Conservation (phyloP, 2,113 vertebrate genomes). For the Gadus chalcogrammus region DNA sequence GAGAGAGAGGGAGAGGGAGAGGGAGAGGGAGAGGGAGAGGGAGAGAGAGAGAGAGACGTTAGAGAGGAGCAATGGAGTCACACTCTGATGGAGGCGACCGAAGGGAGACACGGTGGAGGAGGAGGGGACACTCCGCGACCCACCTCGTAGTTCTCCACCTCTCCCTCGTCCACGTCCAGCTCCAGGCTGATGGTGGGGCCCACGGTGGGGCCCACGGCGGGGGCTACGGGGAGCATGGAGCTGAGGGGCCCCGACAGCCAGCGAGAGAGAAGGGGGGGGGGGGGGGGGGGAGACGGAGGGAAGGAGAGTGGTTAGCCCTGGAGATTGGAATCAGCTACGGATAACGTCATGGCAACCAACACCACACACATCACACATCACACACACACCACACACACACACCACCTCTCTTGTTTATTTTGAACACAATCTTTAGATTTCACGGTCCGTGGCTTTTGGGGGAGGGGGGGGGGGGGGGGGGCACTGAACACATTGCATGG, state of each 20-base stretch:
- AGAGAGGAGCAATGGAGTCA: too few relatives aligned
- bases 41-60: too few relatives aligned
- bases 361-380: not conserved
- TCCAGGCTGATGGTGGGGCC: conserved; percentile 93
- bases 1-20: too few relatives aligned
- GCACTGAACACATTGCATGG: not conserved
- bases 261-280: not conserved
- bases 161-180: conserved; percentile 95
- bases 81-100: too few relatives aligned
- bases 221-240: conserved; percentile 95
- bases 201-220: conserved; percentile 89
- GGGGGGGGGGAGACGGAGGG: not conserved
- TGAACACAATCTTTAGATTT: too few relatives aligned
- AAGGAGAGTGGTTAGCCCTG: not conserved
- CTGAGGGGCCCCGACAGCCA: conserved; percentile 54
- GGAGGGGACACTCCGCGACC: conserved; percentile 19
- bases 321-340: not conserved
- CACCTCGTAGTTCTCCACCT: conserved; percentile 99
- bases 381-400: not conserved
- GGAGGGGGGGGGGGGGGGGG: too few relatives aligned
- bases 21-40: too few relatives aligned
- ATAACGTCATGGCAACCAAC: not conserved
- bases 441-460: too few relatives aligned
- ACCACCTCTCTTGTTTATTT: not conserved
- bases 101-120: too few relatives aligned